phyloP scores from a whole-genome alignment of 2,797 vertebrate genomes.

The Atherinosoma microstoma region DNA sequence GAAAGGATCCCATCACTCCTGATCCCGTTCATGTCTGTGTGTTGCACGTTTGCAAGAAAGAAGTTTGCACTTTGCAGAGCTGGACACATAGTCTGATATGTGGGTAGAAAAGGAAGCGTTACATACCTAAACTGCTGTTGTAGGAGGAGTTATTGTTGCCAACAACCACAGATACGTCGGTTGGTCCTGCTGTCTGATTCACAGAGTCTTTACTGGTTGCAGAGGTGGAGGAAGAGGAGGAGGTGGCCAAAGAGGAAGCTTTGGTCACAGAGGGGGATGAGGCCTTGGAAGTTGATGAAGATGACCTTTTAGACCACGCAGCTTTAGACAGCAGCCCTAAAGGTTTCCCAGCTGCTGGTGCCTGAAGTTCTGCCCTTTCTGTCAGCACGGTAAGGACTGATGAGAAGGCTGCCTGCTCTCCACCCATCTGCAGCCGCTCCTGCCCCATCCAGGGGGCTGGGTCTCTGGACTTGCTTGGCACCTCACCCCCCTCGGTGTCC shows the following conservation, averaged over 20 bases:
- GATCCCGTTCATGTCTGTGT: no score
- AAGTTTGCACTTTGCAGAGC: not conserved
- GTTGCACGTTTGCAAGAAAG: not conserved
- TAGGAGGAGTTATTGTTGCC: slow-evolving; percentile 69
- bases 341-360: slow-evolving; percentile 65
- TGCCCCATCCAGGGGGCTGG: slow-evolving; percentile 47
- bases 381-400: slow-evolving; percentile 71
- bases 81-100: not conserved
- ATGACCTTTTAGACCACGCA: slow-evolving; percentile 69
- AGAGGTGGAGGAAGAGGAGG: slow-evolving; percentile 41
- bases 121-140: slow-evolving; percentile 85
- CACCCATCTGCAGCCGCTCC: slow-evolving; percentile 47
- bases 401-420: slow-evolving; percentile 70
- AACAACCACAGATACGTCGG: slow-evolving; percentile 67
- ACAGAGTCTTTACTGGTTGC: slow-evolving; percentile 77
- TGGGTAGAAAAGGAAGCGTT: not conserved
- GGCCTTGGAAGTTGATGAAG: slow-evolving; percentile 60
- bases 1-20: no score
- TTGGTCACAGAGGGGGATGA: slow-evolving; percentile 57
- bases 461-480: slow-evolving; percentile 62
- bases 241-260: slow-evolving; percentile 46
- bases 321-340: slow-evolving; percentile 78
- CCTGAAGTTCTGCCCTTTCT: slow-evolving; percentile 70
- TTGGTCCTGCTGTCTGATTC: slow-evolving; percentile 76
- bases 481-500: slow-evolving; percentile 66